These are phyloP conservation scores for Numenius phaeopus DNA, from an alignment of 2,797 vertebrate species.

Conservation along the genomic window DNA sequence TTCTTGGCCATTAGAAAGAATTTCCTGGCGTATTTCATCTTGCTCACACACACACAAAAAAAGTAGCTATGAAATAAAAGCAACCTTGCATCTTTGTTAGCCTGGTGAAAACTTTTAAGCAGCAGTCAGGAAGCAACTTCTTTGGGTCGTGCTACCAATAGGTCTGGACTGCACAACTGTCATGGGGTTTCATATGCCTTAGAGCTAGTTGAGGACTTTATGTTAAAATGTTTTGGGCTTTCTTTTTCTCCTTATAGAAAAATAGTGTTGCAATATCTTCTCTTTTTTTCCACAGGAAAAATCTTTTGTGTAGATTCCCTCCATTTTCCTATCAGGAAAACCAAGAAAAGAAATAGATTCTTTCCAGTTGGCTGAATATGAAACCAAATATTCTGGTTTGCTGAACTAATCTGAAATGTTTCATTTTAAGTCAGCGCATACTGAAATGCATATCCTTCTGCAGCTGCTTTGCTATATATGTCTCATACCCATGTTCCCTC, in stretches of 20 bases:
- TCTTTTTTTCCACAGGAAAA: background rate
- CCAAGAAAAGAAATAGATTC: background rate
- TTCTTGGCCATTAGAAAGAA: background rate
- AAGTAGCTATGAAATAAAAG: background rate
- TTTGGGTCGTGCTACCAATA: background rate
- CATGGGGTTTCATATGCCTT: background rate
- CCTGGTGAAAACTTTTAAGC: background rate
- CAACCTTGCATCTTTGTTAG: background rate
- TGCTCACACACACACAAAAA: background rate
- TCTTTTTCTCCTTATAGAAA: background rate
- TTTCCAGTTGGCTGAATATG: background rate
- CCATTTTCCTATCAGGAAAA: background rate
- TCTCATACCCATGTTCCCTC: background rate
- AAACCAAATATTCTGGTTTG: constrained; percentile 45
- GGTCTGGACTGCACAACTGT: background rate
- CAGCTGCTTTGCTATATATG: constrained; percentile 4
- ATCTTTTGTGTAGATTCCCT: background rate
- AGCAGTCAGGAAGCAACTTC: background rate
- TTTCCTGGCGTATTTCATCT: background rate
- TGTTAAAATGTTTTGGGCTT: background rate
- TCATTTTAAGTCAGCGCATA: constrained; percentile 26
- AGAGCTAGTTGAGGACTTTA: background rate
- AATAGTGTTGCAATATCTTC: background rate
- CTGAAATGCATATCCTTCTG: constrained; percentile 5
- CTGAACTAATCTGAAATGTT: constrained; percentile 22